phyloP scores from a whole-genome alignment of 2,113 vertebrate species.

The Carassius auratus region DNA sequence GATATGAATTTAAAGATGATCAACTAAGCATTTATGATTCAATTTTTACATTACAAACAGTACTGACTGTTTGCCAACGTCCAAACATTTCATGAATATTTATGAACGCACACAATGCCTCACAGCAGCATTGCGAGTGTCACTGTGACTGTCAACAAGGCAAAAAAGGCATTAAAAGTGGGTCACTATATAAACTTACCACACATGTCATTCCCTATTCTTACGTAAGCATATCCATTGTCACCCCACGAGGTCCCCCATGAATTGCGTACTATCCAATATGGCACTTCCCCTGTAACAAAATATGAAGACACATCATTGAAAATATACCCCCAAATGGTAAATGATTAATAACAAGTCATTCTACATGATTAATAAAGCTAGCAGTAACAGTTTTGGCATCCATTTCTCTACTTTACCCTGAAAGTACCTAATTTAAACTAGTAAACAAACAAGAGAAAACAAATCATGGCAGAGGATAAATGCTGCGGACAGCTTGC shows the following conservation, averaged over 20 bases:
- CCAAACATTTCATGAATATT: conserved; percentile 31
- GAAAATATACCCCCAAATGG: not conserved
- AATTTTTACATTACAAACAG: not conserved
- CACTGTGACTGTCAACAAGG: not conserved
- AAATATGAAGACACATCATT: not conserved
- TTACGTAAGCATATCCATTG: conserved; percentile 86
- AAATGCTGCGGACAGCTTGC: conserved; percentile 7
- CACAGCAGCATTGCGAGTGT: not conserved
- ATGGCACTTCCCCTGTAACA: conserved; percentile 80
- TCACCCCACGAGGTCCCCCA: conserved; percentile 88
- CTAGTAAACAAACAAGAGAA: not conserved
- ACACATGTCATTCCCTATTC: conserved; percentile 85
- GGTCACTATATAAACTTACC: conserved; percentile 73
- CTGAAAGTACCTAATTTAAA: conserved; percentile 1
- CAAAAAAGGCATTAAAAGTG: not conserved
- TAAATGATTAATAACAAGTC: conserved; percentile 6
- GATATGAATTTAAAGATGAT: not conserved
- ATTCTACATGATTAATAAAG: not conserved
- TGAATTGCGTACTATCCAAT: conserved; percentile 92
- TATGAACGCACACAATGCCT: conserved; percentile 11
- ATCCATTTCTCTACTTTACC: not conserved
- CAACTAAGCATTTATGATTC: not conserved
- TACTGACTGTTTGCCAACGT: not conserved
- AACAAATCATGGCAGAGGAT: not conserved
- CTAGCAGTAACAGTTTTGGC: not conserved